Conservation (phyloP, 2,797 vertebrate species). For the Myotis pilosus region DNA sequence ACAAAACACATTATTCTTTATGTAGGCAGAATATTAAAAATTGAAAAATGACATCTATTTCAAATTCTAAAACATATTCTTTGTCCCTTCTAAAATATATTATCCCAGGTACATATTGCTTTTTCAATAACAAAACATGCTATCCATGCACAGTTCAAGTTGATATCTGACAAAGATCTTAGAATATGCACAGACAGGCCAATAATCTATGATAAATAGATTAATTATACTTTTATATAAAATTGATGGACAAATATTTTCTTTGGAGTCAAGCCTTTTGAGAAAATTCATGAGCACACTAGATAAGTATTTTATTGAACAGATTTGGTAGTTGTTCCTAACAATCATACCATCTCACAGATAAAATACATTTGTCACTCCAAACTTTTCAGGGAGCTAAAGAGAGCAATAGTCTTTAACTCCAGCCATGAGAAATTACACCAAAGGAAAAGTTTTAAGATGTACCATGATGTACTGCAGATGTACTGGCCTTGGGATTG, state of each 20-base stretch:
- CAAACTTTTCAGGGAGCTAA: background rate
- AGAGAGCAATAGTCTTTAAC: background rate
- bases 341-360: background rate
- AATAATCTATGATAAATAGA: background rate
- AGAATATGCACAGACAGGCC: background rate
- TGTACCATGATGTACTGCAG: background rate
- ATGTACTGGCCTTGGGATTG: background rate
- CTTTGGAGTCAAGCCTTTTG: background rate
- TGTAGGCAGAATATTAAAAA: background rate
- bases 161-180: slow-evolving; percentile 6
- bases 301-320: background rate
- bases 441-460: background rate
- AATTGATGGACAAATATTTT: background rate
- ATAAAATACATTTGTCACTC: background rate
- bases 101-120: background rate
- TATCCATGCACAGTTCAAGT: background rate
- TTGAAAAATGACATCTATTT: slow-evolving; percentile 42
- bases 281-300: background rate
- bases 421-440: background rate
- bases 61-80: background rate
- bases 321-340: background rate
- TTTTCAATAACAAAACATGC: background rate
- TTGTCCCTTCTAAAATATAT: background rate
- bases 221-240: background rate
- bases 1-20: background rate